Conservation (phyloP, 2,113 vertebrate genomes). For the Chaetura pelagica region DNA sequence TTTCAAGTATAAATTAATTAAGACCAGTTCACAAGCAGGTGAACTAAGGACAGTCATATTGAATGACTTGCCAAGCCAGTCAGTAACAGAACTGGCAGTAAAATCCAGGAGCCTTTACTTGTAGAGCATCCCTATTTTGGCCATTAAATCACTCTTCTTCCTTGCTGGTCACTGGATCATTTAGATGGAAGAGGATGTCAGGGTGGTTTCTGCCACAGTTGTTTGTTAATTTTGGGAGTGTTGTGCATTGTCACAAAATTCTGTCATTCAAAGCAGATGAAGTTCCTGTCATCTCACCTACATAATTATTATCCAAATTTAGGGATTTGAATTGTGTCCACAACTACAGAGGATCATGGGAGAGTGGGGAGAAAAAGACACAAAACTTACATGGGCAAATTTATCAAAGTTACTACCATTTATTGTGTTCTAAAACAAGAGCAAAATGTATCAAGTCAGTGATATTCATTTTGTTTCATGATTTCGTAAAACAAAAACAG, state of each 20-base stretch:
- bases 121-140: not conserved
- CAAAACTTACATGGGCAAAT: constrained; percentile 7
- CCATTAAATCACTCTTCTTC: not conserved
- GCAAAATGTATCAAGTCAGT: constrained; percentile 52
- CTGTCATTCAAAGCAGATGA: constrained; percentile 69
- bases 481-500: constrained; percentile 69
- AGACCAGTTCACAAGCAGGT: not conserved
- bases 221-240: constrained; percentile 41
- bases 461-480: constrained; percentile 47
- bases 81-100: constrained; percentile 14
- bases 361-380: constrained; percentile 4
- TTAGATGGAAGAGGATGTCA: constrained; percentile 3
- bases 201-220: constrained; percentile 1
- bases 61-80: constrained; percentile 20
- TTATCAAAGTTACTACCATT: constrained; percentile 59
- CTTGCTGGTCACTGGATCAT: not conserved
- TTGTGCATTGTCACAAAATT: constrained; percentile 47
- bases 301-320: constrained; percentile 75
- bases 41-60: not conserved
- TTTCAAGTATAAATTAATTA: not conserved
- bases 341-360: not conserved
- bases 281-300: constrained; percentile 63
- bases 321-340: constrained; percentile 30
- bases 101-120: constrained; percentile 12
- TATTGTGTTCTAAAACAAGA: constrained; percentile 54